Percentiles rank a stretch among this genome's conserved stretches.
These are phyloP conservation scores for Microcebus ravelobensis DNA, from an alignment of 2,113 vertebrate species.

Conservation along the genomic window DNA sequence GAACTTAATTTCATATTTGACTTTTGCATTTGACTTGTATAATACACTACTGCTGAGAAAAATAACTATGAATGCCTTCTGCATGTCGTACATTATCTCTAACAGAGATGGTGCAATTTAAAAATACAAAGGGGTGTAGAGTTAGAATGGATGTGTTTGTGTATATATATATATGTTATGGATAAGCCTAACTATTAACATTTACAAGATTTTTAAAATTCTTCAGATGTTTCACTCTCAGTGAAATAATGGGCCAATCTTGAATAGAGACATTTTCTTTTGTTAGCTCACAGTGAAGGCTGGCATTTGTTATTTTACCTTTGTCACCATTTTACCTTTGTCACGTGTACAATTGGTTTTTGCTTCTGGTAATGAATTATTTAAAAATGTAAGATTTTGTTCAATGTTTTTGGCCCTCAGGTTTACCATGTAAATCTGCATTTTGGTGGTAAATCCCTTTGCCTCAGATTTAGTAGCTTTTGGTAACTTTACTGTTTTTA, in stretches of 20 bases:
- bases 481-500: slow-evolving; percentile 68
- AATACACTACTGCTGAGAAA: not conserved
- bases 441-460: slow-evolving; percentile 50
- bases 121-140: slow-evolving; percentile 42
- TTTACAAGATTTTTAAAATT: slow-evolving; percentile 36
- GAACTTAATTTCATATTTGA: slow-evolving; percentile 43
- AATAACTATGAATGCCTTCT: slow-evolving; percentile 45
- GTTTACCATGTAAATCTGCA: slow-evolving; percentile 65
- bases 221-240: slow-evolving; percentile 18
- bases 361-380: slow-evolving; percentile 42
- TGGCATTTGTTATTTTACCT: slow-evolving; percentile 20
- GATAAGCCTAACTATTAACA: slow-evolving; percentile 20
- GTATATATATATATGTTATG: not conserved
- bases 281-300: not conserved
- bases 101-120: slow-evolving; percentile 47
- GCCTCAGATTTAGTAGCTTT: slow-evolving; percentile 54
- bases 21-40: slow-evolving; percentile 53
- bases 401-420: slow-evolving; percentile 37
- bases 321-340: slow-evolving; percentile 12
- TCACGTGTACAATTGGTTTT: not conserved
- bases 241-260: not conserved
- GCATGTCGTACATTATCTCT: slow-evolving; percentile 48
- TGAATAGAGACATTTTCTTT: not conserved
- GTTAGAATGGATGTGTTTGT: slow-evolving; percentile 52
- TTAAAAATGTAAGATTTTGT: slow-evolving; percentile 47